These are phyloP conservation scores for Actinernus sp. DNA, from an alignment of 92 coral and sea anemone species.

Conservation along the genomic window DNA sequence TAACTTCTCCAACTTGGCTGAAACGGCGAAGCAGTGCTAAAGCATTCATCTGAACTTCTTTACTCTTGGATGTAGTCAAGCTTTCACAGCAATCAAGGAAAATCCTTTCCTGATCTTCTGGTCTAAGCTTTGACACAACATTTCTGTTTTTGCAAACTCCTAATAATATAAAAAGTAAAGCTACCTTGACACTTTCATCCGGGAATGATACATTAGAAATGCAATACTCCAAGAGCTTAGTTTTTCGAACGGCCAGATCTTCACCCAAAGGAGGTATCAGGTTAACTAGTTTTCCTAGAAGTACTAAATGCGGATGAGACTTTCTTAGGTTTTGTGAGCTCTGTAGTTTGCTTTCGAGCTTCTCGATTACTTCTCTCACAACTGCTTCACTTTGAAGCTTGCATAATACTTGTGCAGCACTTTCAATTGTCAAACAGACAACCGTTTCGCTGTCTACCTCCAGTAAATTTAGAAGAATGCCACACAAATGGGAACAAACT, in stretches of 20 bases:
- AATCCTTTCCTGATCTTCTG: slow-evolving; percentile 36
- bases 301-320: slow-evolving; percentile 66
- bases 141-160: slow-evolving; percentile 61
- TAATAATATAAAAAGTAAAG: slow-evolving; percentile 67
- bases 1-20: slow-evolving; percentile 17
- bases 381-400: slow-evolving; percentile 69
- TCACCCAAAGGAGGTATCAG: slow-evolving; percentile 64
- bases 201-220: slow-evolving; percentile 65
- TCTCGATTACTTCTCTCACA: slow-evolving; percentile 76
- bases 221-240: slow-evolving; percentile 50
- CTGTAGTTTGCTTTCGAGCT: slow-evolving; percentile 48
- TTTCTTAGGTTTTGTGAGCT: slow-evolving; percentile 70
- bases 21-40: slow-evolving; percentile 66
- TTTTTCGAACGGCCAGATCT: slow-evolving; percentile 35
- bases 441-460: slow-evolving; percentile 64
- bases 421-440: slow-evolving; percentile 64
- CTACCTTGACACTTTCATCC: slow-evolving; percentile 68
- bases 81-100: slow-evolving; percentile 75
- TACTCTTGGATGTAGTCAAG: slow-evolving; percentile 49
- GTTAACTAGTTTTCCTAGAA: slow-evolving; percentile 79
- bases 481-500: slow-evolving; percentile 70
- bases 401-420: slow-evolving; percentile 53
- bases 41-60: slow-evolving; percentile 69
- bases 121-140: slow-evolving; percentile 27
- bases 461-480: slow-evolving; percentile 60